Base-by-base conservation (phyloP, 1,140 invertebrate genomes). In the Nasonia giraulti region DNA sequence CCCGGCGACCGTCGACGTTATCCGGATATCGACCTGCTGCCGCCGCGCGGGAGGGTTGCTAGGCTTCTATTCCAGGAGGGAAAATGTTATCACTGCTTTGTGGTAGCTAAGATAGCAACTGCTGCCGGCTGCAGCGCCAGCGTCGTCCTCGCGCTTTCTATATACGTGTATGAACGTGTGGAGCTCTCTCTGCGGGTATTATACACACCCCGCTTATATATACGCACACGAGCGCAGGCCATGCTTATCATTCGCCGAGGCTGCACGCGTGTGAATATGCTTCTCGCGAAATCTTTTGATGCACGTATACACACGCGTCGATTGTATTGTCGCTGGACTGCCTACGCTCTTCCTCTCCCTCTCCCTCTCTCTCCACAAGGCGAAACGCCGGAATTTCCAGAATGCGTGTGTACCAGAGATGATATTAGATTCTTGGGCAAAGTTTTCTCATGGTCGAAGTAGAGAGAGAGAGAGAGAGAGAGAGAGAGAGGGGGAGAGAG, bases 31-130 rank as follows among this genome's bases (percentile, higher is more conserved):
- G 92, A 93, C 92, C 91, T 91, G 89, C 87, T 89, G 69, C 83
- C 77, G 86, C 75, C 47, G 87, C 88, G 89, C 87, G 79, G 89
- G 90, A 92, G 91, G 90, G 91, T 93, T 91, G 92, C 92, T 92
- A 92, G 91, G 91, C 91, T 92, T 82, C 81, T 91, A 91, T 91
- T 92, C 89, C 91, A 89, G 91, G 92, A 93, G 92, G 92, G 92
- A 93, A 93, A 93, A 93, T 93, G 91, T 93, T 93, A 93, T 93
- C 92, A 92, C 92, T 92, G 91, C 92, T 93, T 93, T 93, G 92
- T 93, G 91, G 92, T 91, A 91, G 90, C 91, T 92, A 93, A 92
- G 92, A 93, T 92, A 92, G 91, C 92, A 93, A 90, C 90, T 89
- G 90, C 87, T 89, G 87, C 87, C 85, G 84, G 73, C 79, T 14